Evolutionary conservation across 2,888 invertebrate species (phyloP).

Genomic region (Chrysomela aeneicollis): DNA sequence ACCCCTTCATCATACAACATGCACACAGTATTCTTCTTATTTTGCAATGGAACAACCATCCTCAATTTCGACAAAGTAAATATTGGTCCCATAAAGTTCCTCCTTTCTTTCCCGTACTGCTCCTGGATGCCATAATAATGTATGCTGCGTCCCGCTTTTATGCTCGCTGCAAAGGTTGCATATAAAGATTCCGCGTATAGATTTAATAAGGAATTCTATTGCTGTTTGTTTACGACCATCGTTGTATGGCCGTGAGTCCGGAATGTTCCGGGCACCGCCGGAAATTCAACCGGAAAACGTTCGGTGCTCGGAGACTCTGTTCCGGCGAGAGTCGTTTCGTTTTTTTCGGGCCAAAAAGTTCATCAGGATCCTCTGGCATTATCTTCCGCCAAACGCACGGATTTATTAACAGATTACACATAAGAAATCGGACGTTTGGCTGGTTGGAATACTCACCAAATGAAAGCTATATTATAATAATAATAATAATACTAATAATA

Average conservation of each 20-base stretch:
- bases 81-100: conserved; percentile 20
- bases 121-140: neutral
- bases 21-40: conserved; percentile 14
- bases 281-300: conserved; percentile 8
- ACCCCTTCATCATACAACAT: neutral
- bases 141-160: conserved; percentile 21
- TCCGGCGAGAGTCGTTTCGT: neutral
- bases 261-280: conserved; percentile 14
- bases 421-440: too few species aligned
- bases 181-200: conserved; percentile 45
- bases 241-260: conserved; percentile 4
- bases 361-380: neutral
- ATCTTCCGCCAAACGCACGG: too few species aligned
- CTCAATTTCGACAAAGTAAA: conserved; percentile 14
- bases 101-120: conserved; percentile 3
- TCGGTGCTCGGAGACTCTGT: conserved; percentile 1
- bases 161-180: conserved; percentile 30
- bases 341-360: neutral
- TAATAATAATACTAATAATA: too few species aligned
- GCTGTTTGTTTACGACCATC: conserved; percentile 44
- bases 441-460: too few species aligned
- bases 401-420: too few species aligned
- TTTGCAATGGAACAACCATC: conserved; percentile 4
- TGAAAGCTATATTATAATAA: too few species aligned
- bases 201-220: conserved; percentile 47